A percentile compares a stretch with the other conserved stretches of the same genome.
Evolutionary conservation across 2,113 vertebrate species (phyloP).

Genomic region (Muntiacus reevesi): DNA sequence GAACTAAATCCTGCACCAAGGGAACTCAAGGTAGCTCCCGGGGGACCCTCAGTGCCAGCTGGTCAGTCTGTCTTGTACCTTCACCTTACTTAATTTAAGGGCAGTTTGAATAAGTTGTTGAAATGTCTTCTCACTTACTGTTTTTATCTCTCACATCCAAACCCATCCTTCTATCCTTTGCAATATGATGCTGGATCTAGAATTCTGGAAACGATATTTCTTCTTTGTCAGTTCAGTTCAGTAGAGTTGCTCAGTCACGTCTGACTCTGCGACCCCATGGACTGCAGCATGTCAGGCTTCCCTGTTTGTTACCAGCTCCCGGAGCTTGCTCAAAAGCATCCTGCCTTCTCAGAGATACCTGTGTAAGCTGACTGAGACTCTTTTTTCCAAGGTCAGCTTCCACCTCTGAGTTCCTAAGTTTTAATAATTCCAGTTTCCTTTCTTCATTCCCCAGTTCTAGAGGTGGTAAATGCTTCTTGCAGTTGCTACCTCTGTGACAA

Average conservation of each 20-base stretch:
- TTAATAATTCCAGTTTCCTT: background rate
- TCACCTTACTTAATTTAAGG: background rate
- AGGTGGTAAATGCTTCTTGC: background rate
- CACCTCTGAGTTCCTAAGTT: background rate
- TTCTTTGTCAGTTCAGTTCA: background rate
- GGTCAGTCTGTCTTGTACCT: background rate
- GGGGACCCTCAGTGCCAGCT: background rate
- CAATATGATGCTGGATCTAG: background rate
- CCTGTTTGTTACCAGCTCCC: background rate
- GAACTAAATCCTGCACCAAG: background rate
- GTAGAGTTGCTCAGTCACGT: background rate
- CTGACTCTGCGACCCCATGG: background rate
- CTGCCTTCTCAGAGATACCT: background rate
- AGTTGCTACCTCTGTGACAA: background rate
- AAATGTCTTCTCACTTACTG: background rate
- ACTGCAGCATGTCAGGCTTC: background rate
- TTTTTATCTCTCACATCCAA: background rate
- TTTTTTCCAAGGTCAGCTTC: background rate
- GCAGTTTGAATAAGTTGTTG: background rate
- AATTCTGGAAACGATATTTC: background rate
- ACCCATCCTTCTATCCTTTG: background rate
- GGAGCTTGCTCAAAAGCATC: background rate
- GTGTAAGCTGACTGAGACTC: background rate
- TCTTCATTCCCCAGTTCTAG: background rate
- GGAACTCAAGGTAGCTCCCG: background rate